phyloP scores from a whole-genome alignment of 2,888 invertebrate species.

The Eupithecia abbreviata region DNA sequence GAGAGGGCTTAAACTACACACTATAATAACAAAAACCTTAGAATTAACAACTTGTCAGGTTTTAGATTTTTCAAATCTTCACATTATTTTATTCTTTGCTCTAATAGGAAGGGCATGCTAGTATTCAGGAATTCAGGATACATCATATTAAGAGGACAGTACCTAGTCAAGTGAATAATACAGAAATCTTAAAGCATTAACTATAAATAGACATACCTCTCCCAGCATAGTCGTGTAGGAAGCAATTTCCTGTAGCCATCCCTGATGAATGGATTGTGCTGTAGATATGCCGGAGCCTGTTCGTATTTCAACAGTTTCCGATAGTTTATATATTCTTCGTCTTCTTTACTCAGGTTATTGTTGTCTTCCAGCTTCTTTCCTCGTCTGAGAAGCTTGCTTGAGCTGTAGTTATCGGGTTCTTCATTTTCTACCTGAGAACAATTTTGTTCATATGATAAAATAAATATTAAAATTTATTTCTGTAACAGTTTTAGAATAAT shows the following conservation, averaged over 20 bases:
- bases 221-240: constrained; percentile 92
- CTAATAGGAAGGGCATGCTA: background rate
- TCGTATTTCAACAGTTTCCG: constrained; percentile 77
- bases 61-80: too few species aligned
- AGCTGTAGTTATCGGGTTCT: constrained; percentile 57
- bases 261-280: constrained; percentile 93
- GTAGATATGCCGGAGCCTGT: constrained; percentile 91
- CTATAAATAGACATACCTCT: constrained; percentile 85
- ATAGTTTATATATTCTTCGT: constrained; percentile 78
- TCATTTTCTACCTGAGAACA: constrained; percentile 64
- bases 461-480: too few species aligned
- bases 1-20: too few species aligned
- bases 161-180: background rate
- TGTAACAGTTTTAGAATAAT: too few species aligned
- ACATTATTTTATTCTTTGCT: too few species aligned
- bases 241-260: constrained; percentile 93
- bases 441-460: background rate
- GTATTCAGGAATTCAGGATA: background rate
- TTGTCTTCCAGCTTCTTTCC: constrained; percentile 78
- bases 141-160: background rate
- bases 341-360: constrained; percentile 77
- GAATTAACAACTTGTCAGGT: too few species aligned
- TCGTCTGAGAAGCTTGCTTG: constrained; percentile 63
- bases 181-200: background rate
- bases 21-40: too few species aligned